phyloP scores from a whole-genome alignment of 1,140 invertebrate species.

The Acromyrmex charruanus region DNA sequence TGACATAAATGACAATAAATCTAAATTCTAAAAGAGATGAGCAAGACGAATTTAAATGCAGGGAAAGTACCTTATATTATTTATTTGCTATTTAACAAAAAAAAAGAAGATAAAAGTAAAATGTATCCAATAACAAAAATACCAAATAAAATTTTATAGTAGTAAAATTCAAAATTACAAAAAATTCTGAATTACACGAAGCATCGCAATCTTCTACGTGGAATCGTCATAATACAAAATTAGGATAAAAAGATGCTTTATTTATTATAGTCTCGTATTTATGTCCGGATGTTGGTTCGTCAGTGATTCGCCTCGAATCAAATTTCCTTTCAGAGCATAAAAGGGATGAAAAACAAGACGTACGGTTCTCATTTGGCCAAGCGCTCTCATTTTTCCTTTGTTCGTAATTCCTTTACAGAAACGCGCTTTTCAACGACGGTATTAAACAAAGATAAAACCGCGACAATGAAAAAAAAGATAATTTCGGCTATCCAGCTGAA shows the following conservation, averaged over 20 bases:
- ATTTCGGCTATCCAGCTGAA: not conserved
- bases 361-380: constrained; percentile 51
- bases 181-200: not conserved
- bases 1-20: not conserved
- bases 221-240: not conserved
- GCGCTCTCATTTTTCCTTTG: constrained; percentile 60
- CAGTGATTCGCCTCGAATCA: constrained; percentile 42
- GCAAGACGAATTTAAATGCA: not conserved
- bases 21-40: not conserved
- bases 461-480: constrained; percentile 10
- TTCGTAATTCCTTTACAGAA: constrained; percentile 53
- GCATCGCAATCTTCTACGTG: not conserved
- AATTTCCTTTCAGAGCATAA: constrained; percentile 48
- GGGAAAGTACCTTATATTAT: not conserved
- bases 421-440: constrained; percentile 47
- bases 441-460: constrained; percentile 55
- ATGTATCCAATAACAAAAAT: not conserved
- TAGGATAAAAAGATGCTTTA: constrained; percentile 7
- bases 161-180: constrained; percentile 2
- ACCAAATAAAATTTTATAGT: not conserved
- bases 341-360: constrained; percentile 46
- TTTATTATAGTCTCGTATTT: constrained; percentile 31
- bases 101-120: not conserved
- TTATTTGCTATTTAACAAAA: not conserved
- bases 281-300: constrained; percentile 1